Evolutionary conservation across 2,113 vertebrate species (phyloP).

Genomic region (Scomber scombrus): DNA sequence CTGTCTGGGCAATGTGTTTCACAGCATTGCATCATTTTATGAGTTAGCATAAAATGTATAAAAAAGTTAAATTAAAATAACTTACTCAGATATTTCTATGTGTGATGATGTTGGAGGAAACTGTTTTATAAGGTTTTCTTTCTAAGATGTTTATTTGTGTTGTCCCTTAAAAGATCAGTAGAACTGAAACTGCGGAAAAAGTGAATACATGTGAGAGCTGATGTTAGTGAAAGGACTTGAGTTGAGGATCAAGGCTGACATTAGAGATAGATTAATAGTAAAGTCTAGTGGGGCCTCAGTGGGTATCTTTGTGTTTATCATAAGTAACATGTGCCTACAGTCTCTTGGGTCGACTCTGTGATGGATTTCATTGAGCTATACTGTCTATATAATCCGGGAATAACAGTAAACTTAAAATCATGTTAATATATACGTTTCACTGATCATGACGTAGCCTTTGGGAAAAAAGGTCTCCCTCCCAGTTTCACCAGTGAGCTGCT

Average conservation of each 20-base stretch:
- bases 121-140: neutral
- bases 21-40: constrained; percentile 63
- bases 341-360: neutral
- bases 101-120: constrained; percentile 14
- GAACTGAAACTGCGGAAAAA: neutral
- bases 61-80: constrained; percentile 38
- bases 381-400: neutral
- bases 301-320: neutral
- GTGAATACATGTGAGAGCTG: neutral
- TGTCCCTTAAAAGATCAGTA: constrained; percentile 10
- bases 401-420: neutral
- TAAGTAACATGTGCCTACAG: neutral
- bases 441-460: constrained; percentile 6
- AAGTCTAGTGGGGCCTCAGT: neutral
- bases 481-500: constrained; percentile 44
- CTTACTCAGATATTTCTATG: constrained; percentile 1
- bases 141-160: neutral
- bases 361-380: neutral
- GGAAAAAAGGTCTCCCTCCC: constrained; percentile 30
- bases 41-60: constrained; percentile 22
- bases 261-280: constrained; percentile 23
- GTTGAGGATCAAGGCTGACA: constrained; percentile 6
- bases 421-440: neutral
- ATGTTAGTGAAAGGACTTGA: constrained; percentile 30
- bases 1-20: constrained; percentile 37